Base-by-base conservation (phyloP, 2,888 invertebrate species). In the Cremastobaeus sp. region DNA sequence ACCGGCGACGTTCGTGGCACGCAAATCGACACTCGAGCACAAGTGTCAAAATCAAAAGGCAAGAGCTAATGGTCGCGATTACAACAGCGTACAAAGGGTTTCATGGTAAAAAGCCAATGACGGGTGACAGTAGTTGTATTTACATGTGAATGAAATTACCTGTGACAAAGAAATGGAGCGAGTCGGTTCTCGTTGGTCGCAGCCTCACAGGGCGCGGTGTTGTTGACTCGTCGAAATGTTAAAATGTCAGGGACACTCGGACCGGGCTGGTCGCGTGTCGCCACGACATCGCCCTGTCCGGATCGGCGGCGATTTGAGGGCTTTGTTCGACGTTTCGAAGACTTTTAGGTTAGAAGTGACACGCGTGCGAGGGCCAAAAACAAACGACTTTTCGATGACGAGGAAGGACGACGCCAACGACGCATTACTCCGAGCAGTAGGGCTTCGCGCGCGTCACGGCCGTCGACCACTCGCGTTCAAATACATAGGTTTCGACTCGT, bases 271-370 rank as follows among this genome's bases (percentile, higher is more conserved):
- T 18, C 48, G 48, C 15, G 18, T 21, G 11, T 41, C 50, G 55
- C 48, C 48, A 45, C 48, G 54, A 52, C 66, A 57, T 66, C 30
- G 64, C 21, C 57, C 28, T 15, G 52, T 11, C 43, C 20, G 17
- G 39, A 62, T 12, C 30, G 1, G 6, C 25, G 20, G 18, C 11
- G 25, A 3, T 12, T 8, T 11, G 18, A 5, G 12, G 2, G 4
- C 8, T 25, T 25, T 25, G 6, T 32, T 32, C 11, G 34, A n/a
- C 3, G 6, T 32, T 11, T 32, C 11, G n/a, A 17, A 5, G 39
- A 48, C 45, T 69, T 69, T 48, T 68, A 83, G 83, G 83, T 83
- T 83, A 83, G 77, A 79, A 76, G 80, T 80, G 70, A 54, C 81
- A 81, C 79, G 73, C 81, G 70, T 80, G 68, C 74, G 64, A 59